Evolutionary conservation across 2,888 invertebrate species (phyloP).

Genomic region (Tiliacea citrago): DNA sequence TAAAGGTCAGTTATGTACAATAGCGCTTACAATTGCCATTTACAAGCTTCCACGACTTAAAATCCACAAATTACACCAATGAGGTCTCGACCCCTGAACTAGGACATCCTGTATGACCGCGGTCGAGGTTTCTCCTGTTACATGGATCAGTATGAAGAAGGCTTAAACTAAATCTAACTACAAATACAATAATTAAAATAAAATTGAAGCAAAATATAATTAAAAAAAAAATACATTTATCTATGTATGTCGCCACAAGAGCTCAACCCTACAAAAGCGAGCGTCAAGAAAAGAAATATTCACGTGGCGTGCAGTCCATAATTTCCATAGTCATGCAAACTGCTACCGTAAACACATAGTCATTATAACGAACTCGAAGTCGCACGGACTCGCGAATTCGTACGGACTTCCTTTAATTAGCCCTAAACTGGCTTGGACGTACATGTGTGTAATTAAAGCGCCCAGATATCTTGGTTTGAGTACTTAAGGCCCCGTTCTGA

Average conservation of each 20-base stretch:
- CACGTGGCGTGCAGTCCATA: constrained; percentile 71
- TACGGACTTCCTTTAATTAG: constrained; percentile 73
- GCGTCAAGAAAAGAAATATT: constrained; percentile 47
- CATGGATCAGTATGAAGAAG: too few relatives aligned
- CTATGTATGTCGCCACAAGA: constrained; percentile 7
- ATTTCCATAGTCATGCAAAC: constrained; percentile 72
- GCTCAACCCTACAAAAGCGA: constrained; percentile 31
- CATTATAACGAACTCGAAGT: constrained; percentile 64
- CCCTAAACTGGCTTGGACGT: constrained; percentile 60
- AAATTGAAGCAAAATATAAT: too few relatives aligned
- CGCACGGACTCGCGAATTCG: constrained; percentile 55
- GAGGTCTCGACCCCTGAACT: too few relatives aligned
- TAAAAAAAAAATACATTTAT: too few relatives aligned
- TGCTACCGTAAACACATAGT: constrained; percentile 57
- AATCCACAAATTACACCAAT: too few relatives aligned
- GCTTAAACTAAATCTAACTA: too few relatives aligned
- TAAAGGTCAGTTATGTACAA: too few relatives aligned
- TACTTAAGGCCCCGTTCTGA: constrained; percentile 37
- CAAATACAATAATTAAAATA: too few relatives aligned
- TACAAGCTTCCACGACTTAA: too few relatives aligned
- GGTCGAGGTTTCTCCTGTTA: too few relatives aligned
- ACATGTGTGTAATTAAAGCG: constrained; percentile 64
- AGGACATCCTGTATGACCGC: too few relatives aligned
- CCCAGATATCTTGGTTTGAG: constrained; percentile 55
- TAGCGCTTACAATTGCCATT: too few relatives aligned